Base-by-base conservation (phyloP, 2,113 vertebrate genomes). In the Brachyhypopomus gauderio region DNA sequence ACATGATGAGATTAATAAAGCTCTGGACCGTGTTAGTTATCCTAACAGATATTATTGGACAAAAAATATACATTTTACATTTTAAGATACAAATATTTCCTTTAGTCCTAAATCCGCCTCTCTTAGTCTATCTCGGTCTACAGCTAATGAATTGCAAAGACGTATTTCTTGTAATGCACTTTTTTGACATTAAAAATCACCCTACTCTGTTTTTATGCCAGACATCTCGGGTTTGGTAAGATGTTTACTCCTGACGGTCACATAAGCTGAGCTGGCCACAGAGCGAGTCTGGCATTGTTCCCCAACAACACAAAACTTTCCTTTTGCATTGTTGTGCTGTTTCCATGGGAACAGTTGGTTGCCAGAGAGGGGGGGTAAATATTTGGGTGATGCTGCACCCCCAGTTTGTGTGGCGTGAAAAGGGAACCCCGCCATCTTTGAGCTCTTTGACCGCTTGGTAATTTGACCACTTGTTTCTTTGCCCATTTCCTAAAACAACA, bases 301-400 rank as follows among this genome's bases (percentile, higher is more conserved):
- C 75, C 76, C 77, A n/a, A 63, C 84, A 76, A 81, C 86, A 87
- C 48, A 84, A 85, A 88, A 76, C 78, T 79, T 81, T 79, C 14
- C 30, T 71, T 52, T 78, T 78, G 86, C 83, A 90, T 88, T 88
- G 89, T 89, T 81, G 75, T 75, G 77, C 45, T 4, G 87, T 89
- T 88, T 83, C 89, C 78, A 85, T 90, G 86, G 89, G 73, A 84
- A 90, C 87, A 7, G 56, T 69, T 3, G 74, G 73, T 83, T 59
- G 75, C 75, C 63, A 75, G 79, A 85, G 75, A 45, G 74, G 66
- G 76, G 45, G 48, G 74, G 30, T n/a, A 83, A 83, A 79, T 85
- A 84, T 85, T 81, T 70, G 48, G 85, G 86, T 88, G 79, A 86
- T 80, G 71, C 34, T 8, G 56, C 78, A 77, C 52, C 75, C 70